phyloP scores from a whole-genome alignment of 1,140 invertebrate species.

The Listronotus oregonensis region DNA sequence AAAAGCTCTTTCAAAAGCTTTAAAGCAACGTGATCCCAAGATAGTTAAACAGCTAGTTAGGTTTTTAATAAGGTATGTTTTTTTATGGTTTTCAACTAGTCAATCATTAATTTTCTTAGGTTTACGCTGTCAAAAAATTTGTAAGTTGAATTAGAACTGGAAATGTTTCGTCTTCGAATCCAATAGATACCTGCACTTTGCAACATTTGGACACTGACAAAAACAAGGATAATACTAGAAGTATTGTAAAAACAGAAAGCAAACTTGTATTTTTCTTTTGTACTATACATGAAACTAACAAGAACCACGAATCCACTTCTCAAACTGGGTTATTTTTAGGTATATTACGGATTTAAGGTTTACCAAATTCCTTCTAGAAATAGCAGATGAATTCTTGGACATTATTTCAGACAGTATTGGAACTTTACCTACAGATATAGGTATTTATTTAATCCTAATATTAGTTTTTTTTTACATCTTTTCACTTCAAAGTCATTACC shows the following conservation, averaged over 20 bases:
- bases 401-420: conserved; percentile 69
- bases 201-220: too few relatives aligned
- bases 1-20: conserved; percentile 71
- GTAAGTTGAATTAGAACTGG: not conserved
- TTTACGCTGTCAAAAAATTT: not conserved
- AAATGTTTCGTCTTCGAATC: not conserved
- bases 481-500: not conserved
- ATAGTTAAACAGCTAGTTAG: conserved; percentile 69
- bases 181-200: too few relatives aligned
- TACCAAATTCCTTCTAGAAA: conserved; percentile 73
- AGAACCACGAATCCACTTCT: not conserved
- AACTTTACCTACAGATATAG: conserved; percentile 62
- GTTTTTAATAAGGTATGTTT: conserved; percentile 66
- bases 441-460: conserved; percentile 50
- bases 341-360: conserved; percentile 77
- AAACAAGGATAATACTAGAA: too few relatives aligned
- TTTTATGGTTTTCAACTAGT: not conserved
- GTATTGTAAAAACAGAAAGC: too few relatives aligned
- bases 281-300: not conserved
- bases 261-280: not conserved
- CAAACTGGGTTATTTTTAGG: conserved; percentile 45
- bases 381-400: conserved; percentile 74
- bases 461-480: not conserved
- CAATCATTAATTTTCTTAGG: not conserved
- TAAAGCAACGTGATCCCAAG: conserved; percentile 71